A percentile compares a stretch with the other conserved stretches of the same genome.
Conservation (phyloP, 2,888 invertebrate species). For the Helobdella robusta region DNA sequence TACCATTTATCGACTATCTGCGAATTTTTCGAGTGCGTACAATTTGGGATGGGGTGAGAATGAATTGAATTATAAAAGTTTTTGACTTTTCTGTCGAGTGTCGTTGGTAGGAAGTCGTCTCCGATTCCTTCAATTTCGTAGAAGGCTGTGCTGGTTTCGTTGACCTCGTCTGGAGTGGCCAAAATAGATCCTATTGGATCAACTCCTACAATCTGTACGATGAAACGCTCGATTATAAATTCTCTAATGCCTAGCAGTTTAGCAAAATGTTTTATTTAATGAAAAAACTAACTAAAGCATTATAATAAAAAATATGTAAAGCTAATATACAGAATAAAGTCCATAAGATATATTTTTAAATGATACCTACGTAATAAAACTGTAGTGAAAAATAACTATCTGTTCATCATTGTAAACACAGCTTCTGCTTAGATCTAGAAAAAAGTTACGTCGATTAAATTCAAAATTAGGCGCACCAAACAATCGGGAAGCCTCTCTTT, state of each 20-base stretch:
- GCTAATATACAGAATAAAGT: no score
- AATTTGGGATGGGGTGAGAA: neutral
- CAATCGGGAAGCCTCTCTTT: conserved; percentile 73
- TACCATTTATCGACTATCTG: conserved; percentile 70
- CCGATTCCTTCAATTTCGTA: conserved; percentile 91
- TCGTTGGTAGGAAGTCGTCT: conserved; percentile 89
- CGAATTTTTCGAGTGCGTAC: neutral
- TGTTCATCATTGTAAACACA: no score
- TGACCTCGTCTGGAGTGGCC: conserved; percentile 67
- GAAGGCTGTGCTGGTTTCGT: conserved; percentile 60
- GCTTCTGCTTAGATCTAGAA: no score
- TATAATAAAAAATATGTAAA: no score
- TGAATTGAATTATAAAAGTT: neutral
- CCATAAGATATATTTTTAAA: no score
- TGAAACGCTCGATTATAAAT: no score
- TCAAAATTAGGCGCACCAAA: conserved; percentile 47
- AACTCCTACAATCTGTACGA: conserved; percentile 63
- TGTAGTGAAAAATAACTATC: no score
- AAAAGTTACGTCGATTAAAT: neutral
- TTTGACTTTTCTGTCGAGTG: conserved; percentile 56
- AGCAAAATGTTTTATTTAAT: no score
- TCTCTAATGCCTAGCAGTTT: no score
- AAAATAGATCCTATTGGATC: conserved; percentile 88
- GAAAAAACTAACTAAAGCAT: no score
- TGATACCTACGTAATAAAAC: no score